Evolutionary conservation across 2,113 vertebrate genomes (phyloP), one percentile per base, ranked within the genome.

Genomic region (Erythrocercus mccallii): DNA sequence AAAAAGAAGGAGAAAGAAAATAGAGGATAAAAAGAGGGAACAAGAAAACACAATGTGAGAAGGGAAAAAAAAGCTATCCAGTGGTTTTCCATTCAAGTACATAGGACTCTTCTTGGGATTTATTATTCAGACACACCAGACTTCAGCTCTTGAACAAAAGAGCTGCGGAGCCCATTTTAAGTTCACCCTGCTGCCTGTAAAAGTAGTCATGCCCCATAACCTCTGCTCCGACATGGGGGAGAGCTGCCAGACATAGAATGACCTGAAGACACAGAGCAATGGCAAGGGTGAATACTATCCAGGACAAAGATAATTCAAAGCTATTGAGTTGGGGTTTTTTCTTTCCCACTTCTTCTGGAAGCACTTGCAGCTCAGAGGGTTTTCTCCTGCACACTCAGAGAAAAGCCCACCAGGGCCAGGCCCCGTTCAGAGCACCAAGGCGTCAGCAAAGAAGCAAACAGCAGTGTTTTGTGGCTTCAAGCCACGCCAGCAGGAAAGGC

Each of bases 391-490:
- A 15, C 19, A 11, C 47, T 71, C 42, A 69, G n/a, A 73, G 50
- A 25, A 61, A 60, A 87, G 40, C 28, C n/a, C 31, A 66, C 6
- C 22, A 30, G 13, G 25, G 11, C 22, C 47, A 74, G n/a, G n/a
- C 12, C 35, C 57, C 6, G 5, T 37, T 64, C 33, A 77, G 38
- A 23, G 28, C 5, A 1, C 48, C 14, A 35, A 65, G 19, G 12
- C 0, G 1, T 44, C 13, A 68, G 18, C 0, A 1, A 68, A 83
- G 66, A 5, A 60, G 13, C 42, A 68, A 58, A 54, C 0, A 80
- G 38, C 33, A 16, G 3, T 7, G 14, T 24, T 15, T 20, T 20
- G 50, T 40, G 42, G 10, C 25, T 56, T 15, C 23, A 19, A 11
- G 38, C 58, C 48, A 35, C 5, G 15, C 8, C 19, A 69, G 21